Percentiles rank a stretch among this genome's conserved stretches.
These are phyloP conservation scores for Ceratina calcarata DNA, from an alignment of 1,140 invertebrate genomes.

Conservation along the genomic window DNA sequence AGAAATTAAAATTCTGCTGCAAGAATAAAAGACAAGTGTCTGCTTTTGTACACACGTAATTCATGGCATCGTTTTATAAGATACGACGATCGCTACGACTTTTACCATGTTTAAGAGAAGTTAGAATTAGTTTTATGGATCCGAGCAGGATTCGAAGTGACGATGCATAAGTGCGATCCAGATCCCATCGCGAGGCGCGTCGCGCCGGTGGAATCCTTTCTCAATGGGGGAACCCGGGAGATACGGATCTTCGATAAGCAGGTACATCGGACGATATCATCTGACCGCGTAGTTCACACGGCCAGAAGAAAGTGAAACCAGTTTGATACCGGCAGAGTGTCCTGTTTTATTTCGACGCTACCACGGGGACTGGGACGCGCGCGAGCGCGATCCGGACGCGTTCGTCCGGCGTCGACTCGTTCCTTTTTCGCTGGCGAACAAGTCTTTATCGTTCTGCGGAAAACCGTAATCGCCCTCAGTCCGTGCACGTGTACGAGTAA, in stretches of 20 bases:
- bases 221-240: constrained; percentile 22
- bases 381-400: constrained; percentile 11
- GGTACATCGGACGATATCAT: constrained; percentile 58
- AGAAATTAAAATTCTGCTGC: too few species aligned
- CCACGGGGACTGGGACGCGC: background rate
- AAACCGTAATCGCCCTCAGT: background rate
- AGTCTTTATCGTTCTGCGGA: constrained; percentile 19
- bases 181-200: background rate
- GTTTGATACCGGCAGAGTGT: constrained; percentile 45
- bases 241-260: constrained; percentile 58
- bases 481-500: background rate
- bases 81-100: too few species aligned
- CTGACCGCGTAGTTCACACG: constrained; percentile 52
- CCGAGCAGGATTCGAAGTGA: constrained; percentile 49
- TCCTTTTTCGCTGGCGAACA: background rate
- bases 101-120: too few species aligned
- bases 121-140: too few species aligned
- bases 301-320: constrained; percentile 59
- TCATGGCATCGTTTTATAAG: too few species aligned
- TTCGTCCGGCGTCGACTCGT: constrained; percentile 6
- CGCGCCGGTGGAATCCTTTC: constrained; percentile 12
- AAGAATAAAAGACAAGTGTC: too few species aligned
- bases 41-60: too few species aligned
- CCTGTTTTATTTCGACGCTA: constrained; percentile 33
- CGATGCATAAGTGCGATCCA: constrained; percentile 44